These are phyloP conservation scores for Origma solitaria DNA, from an alignment of 2,113 vertebrate genomes.

Conservation along the genomic window DNA sequence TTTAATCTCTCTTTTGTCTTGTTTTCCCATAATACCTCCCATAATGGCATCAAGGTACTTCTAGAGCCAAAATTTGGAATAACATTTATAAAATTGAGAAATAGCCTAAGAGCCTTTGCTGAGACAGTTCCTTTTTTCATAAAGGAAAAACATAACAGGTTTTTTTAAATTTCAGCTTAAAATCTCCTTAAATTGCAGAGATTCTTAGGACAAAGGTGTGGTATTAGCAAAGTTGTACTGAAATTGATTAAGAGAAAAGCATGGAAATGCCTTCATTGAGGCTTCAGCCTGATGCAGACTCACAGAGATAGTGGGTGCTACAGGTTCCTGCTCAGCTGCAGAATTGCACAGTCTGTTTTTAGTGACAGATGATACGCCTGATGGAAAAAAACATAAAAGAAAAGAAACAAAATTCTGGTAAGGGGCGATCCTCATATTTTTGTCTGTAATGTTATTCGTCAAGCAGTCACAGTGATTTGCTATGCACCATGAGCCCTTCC, in stretches of 20 bases:
- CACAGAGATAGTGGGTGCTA: rapidly evolving
- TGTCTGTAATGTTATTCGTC: background rate
- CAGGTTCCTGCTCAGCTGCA: background rate
- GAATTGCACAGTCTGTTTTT: background rate
- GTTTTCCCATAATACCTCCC: background rate
- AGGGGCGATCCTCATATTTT: background rate
- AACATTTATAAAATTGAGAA: background rate
- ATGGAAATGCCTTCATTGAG: background rate
- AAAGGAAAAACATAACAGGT: rapidly evolving
- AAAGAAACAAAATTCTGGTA: background rate
- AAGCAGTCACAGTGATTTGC: background rate
- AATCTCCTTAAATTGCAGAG: background rate
- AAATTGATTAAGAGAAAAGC: background rate
- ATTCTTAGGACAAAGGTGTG: background rate
- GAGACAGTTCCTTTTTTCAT: background rate
- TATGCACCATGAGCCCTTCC: background rate
- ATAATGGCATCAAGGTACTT: background rate
- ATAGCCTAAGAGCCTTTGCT: background rate
- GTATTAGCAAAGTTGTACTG: background rate
- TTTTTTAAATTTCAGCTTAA: background rate
- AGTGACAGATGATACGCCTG: background rate
- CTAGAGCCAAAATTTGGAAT: background rate
- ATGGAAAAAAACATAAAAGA: background rate
- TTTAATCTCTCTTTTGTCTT: background rate
- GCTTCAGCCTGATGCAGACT: rapidly evolving